These are phyloP conservation scores for Pyrochroa serraticornis DNA, from an alignment of 2,888 invertebrate genomes.

Conservation along the genomic window DNA sequence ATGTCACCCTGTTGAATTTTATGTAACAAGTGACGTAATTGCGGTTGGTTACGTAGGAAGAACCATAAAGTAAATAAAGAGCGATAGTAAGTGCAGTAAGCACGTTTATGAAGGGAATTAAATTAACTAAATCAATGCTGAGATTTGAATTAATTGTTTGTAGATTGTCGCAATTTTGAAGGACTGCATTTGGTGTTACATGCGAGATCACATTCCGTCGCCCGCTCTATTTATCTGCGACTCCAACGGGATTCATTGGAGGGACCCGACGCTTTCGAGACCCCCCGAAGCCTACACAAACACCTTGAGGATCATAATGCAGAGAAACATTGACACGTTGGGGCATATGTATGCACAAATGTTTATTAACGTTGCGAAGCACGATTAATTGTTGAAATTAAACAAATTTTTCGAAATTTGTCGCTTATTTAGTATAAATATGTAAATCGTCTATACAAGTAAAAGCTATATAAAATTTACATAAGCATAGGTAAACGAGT, in stretches of 20 bases:
- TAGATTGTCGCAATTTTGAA: slow-evolving; percentile 79
- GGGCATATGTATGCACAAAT: slow-evolving; percentile 80
- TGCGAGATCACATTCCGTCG: slow-evolving; percentile 86
- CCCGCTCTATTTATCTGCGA: slow-evolving; percentile 79
- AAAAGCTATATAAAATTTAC: slow-evolving; percentile 20
- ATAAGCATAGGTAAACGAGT: background rate
- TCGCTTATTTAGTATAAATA: no score
- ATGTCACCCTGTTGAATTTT: no score
- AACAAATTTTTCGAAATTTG: background rate
- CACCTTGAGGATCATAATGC: slow-evolving; percentile 77
- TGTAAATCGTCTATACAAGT: background rate
- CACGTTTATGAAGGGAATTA: no score
- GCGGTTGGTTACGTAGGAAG: no score
- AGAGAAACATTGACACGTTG: slow-evolving; percentile 76
- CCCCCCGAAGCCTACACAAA: slow-evolving; percentile 80
- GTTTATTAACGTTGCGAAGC: slow-evolving; percentile 61
- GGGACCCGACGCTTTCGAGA: slow-evolving; percentile 73
- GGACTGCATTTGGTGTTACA: slow-evolving; percentile 89
- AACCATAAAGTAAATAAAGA: no score
- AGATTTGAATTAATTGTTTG: slow-evolving; percentile 14
- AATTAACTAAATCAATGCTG: slow-evolving; percentile 4
- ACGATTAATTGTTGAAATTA: slow-evolving; percentile 32
- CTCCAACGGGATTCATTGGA: slow-evolving; percentile 73
- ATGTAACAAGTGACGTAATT: no score
- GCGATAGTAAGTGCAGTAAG: no score